Evolutionary conservation across 2,888 invertebrate species (phyloP), one percentile per base, ranked within the genome.

Genomic region (Fragum sueziense): DNA sequence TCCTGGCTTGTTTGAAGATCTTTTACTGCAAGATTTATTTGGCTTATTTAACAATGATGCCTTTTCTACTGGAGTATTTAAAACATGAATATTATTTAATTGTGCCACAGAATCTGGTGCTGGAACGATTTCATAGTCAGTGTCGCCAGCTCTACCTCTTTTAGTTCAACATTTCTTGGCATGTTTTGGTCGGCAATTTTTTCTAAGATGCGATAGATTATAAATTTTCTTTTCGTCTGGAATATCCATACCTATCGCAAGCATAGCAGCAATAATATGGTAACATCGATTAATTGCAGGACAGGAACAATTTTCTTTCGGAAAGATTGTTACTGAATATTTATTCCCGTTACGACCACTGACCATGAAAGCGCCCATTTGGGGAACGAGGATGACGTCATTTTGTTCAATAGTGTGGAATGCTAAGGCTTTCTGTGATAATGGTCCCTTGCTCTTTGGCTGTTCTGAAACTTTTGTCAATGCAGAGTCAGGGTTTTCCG

Each of bases 201-300:
- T 67, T 67, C 67, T 33, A 3, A 69, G 29, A 17, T 69, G 69
- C 7, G 54, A 22, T 7, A 70, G 54, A 33, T 70, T 70, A 22
- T 17, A 47, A 4, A 47, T 27, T 33, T 54, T 54, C 14, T 70
- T 70, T 17, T 54, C 70, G n/a, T 54, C n/a, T 14, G 70, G 54
- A 25, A 70, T 31, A 6, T 31, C 31, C 70, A 70, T 54, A 7
- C 31, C 70, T 52, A 70, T 70, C 1, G 70, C 7, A 3, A 70
- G 52, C 79, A 79, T 75, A 6, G 76, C 80, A 3, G 80, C 76
- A 0, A 76, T 74, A 11, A 80, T 80, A 29, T 80, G 76, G 51
- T 70, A 80, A 29, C 80, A 80, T 52, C 70, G 17, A 0, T 34
- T 20, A 14, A 73, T 51, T 2, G 73, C 4, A 3, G 73, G 74